These are phyloP conservation scores for Luehdorfia chinensis DNA, from an alignment of 1,140 invertebrate species.

Conservation along the genomic window DNA sequence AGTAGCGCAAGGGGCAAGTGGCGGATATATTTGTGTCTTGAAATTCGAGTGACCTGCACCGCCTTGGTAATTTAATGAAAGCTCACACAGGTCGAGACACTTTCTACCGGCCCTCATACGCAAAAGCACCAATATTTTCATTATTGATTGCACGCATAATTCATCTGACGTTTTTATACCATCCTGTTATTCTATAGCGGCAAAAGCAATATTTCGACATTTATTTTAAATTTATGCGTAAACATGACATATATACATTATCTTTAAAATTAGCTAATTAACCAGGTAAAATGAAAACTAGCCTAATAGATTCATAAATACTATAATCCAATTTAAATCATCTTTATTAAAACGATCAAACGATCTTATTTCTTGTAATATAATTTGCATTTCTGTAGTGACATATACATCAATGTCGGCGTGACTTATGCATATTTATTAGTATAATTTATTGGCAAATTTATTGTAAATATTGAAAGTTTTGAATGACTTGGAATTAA, in stretches of 20 bases:
- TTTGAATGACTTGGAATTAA: conserved; percentile 39
- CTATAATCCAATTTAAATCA: conserved; percentile 26
- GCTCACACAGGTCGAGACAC: conserved; percentile 64
- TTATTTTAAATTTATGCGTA: background rate
- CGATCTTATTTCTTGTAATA: conserved; percentile 43
- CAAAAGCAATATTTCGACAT: background rate
- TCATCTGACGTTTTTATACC: conserved; percentile 38
- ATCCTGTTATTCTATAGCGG: conserved; percentile 11
- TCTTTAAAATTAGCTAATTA: conserved; percentile 4
- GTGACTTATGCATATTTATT: conserved; percentile 58
- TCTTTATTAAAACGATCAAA: conserved; percentile 25
- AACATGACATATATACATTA: conserved; percentile 6
- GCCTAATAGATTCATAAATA: conserved; percentile 27
- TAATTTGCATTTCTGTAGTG: conserved; percentile 56
- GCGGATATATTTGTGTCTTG: conserved; percentile 69
- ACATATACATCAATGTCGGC: conserved; percentile 34
- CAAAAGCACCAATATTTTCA: conserved; percentile 54
- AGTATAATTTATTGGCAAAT: conserved; percentile 53
- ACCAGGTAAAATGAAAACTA: background rate
- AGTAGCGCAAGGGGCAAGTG: conserved; percentile 58
- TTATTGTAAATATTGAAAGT: conserved; percentile 46
- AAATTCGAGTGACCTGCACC: conserved; percentile 48
- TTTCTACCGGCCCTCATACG: conserved; percentile 60
- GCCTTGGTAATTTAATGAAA: conserved; percentile 64
- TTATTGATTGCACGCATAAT: conserved; percentile 71